phyloP scores from a whole-genome alignment of 2,888 invertebrate species.

The Apeira syringaria region DNA sequence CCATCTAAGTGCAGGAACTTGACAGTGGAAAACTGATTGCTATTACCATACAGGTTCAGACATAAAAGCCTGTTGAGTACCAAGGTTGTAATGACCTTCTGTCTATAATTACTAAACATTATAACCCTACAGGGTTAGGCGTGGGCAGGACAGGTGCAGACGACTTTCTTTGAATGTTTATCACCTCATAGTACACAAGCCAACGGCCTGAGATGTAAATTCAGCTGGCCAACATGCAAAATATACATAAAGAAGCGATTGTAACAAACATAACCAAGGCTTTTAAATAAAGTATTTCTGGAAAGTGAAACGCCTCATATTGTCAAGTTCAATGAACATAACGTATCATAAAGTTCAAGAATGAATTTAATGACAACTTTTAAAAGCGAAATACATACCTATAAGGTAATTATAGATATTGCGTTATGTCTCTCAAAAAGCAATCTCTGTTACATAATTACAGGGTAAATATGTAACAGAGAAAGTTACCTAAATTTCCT shows the following conservation, averaged over 20 bases:
- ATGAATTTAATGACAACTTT: background rate
- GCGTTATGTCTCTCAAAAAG: no score
- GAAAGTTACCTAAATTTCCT: no score
- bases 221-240: constrained; percentile 22
- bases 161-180: constrained; percentile 50
- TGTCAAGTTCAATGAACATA: constrained; percentile 29
- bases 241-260: constrained; percentile 16
- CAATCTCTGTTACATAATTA: no score
- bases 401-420: no score
- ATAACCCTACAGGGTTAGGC: constrained; percentile 59
- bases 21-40: constrained; percentile 37
- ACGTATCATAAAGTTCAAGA: constrained; percentile 10
- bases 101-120: constrained; percentile 57
- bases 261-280: constrained; percentile 22
- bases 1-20: constrained; percentile 37
- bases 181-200: constrained; percentile 15
- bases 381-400: no score
- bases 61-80: constrained; percentile 43
- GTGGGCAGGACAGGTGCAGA: constrained; percentile 40
- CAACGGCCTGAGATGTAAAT: constrained; percentile 21
- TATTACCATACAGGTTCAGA: constrained; percentile 32
- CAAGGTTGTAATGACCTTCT: constrained; percentile 62
- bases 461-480: no score
- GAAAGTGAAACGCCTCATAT: constrained; percentile 9
- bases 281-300: constrained; percentile 10